Conservation (phyloP, 2,113 vertebrate species). For the Gallinago undulata region DNA sequence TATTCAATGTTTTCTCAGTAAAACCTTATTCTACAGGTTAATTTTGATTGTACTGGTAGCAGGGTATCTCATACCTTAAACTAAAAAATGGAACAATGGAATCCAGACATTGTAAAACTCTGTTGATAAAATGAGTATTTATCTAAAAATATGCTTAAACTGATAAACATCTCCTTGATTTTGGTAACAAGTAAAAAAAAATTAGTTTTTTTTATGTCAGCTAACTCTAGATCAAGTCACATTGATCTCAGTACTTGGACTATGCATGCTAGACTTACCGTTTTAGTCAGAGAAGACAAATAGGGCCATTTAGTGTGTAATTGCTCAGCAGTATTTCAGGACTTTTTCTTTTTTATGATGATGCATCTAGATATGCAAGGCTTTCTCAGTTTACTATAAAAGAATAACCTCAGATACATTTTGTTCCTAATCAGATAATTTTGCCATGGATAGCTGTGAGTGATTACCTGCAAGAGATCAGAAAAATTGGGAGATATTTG, state of each 20-base stretch:
- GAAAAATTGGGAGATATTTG: background rate
- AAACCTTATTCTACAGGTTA: background rate
- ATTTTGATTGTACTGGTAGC: background rate
- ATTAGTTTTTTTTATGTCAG: background rate
- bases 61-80: background rate
- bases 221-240: background rate
- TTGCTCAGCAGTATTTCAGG: background rate
- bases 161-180: background rate
- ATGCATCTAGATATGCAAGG: background rate
- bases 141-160: background rate
- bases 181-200: background rate
- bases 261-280: background rate
- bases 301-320: rapidly evolving
- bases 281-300: background rate
- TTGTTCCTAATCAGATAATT: background rate
- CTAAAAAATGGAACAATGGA: background rate
- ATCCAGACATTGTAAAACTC: background rate
- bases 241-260: background rate
- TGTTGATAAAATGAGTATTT: background rate
- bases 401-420: background rate
- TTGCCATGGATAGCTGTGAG: background rate
- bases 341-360: background rate
- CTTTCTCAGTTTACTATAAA: background rate
- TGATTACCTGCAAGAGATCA: background rate
- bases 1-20: background rate